Percentiles rank a stretch among this genome's conserved stretches.
Evolutionary conservation across 1,140 invertebrate genomes (phyloP).

Genomic region (Bombus waltoni): DNA sequence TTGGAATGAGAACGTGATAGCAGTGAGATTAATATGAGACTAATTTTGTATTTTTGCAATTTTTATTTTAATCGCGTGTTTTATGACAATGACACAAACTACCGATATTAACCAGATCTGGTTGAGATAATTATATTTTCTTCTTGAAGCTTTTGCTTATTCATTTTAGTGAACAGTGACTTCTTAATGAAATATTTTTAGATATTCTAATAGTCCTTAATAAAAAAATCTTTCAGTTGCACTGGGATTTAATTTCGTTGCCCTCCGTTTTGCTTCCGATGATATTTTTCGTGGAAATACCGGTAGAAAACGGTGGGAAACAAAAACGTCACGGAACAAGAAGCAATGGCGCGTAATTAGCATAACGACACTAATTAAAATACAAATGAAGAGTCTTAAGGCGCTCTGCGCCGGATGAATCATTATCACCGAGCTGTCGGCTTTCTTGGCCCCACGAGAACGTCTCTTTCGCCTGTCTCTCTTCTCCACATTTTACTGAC

Average conservation of each 20-base stretch:
- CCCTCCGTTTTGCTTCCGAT: not conserved
- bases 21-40: too few species aligned
- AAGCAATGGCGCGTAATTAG: constrained; percentile 82
- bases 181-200: not conserved
- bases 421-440: constrained; percentile 78
- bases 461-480: constrained; percentile 55
- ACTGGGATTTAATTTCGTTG: not conserved
- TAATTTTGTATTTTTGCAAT: too few species aligned
- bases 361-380: constrained; percentile 84
- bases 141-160: too few species aligned
- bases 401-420: constrained; percentile 74
- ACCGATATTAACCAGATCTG: not conserved
- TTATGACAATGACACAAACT: not conserved
- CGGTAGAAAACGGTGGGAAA: constrained; percentile 58
- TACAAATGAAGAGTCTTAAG: constrained; percentile 83
- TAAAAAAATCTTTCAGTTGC: not conserved
- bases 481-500: constrained; percentile 74
- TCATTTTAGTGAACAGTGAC: too few species aligned
- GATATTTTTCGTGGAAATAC: constrained; percentile 49
- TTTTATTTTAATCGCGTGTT: not conserved
- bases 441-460: constrained; percentile 56
- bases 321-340: constrained; percentile 78
- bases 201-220: not conserved
- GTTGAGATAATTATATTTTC: too few species aligned
- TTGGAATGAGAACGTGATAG: not conserved